Evolutionary conservation across 53 echinoderm and acorn worm species (phyloP), one percentile per base, ranked within the genome.

Genomic region (Henricia sp.): DNA sequence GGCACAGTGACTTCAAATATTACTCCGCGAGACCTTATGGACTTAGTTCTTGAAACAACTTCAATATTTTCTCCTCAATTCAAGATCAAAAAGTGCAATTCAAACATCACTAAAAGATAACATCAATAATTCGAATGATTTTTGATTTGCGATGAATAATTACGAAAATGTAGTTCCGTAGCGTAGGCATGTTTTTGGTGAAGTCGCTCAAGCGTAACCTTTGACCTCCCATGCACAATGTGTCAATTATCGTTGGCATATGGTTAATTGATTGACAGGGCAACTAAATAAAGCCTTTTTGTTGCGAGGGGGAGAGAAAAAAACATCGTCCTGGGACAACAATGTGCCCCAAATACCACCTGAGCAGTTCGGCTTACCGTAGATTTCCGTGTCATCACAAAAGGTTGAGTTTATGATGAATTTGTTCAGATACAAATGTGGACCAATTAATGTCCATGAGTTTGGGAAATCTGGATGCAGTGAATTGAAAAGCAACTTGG

Each of bases 181-280:
- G 33, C 23, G 64, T 29, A 80, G 34, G 64, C 64, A 48, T 64
- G 63, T 80, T 80, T 80, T 50, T 37, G 63, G 32, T 38, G 80
- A 58, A 80, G 50, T 80, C 80, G 64, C 80, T 48, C 23, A 65
- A 80, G 35, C 80, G 28, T 80, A 48, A 64, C 80, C 80, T 63
- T 33, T 80, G 80, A 80, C 80, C 80, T 80, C 33, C 30, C 62
- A 17, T 37, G 34, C 64, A 80, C 80, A 80, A 80, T 80, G 48
- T 80, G 80, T 80, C 80, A 80, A 72, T 72, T 72, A 72, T 72
- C 72, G 71, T 60, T 77, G 28, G 62, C 62, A 48, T 63, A 64
- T 80, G 63, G 64, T 80, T 80, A 13, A 16, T 60, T 80, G 80
- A 80, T 64, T 80, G 80, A 80, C 80, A 63, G 80, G 3, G 35